A percentile compares a stretch with the other conserved stretches of the same genome.
These are phyloP conservation scores for Epinotia nisella DNA, from an alignment of 2,888 invertebrate species.

Conservation along the genomic window DNA sequence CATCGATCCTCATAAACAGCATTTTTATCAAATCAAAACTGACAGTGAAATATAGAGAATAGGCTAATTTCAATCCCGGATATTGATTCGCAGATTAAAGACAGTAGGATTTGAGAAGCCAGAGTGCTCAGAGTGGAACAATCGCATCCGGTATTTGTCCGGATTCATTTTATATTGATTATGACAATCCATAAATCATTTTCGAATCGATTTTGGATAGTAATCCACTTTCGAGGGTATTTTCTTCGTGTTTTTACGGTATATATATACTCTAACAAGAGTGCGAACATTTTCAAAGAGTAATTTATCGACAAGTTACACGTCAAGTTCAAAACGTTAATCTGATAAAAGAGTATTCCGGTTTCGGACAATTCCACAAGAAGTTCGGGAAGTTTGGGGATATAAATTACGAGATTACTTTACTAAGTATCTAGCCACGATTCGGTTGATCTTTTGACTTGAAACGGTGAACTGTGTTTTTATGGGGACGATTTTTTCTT, in stretches of 20 bases:
- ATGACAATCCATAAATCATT: slow-evolving; percentile 20
- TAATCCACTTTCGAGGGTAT: neutral
- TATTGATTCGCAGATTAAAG: slow-evolving; percentile 35
- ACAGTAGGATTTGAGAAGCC: neutral
- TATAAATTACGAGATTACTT: slow-evolving; percentile 36
- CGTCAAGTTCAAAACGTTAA: slow-evolving; percentile 21
- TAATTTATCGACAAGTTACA: neutral
- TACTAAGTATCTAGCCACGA: neutral
- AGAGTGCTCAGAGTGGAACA: slow-evolving; percentile 9
- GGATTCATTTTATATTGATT: slow-evolving; percentile 29
- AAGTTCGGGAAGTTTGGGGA: slow-evolving; percentile 25
- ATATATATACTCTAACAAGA: too few relatives aligned
- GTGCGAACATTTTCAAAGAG: neutral
- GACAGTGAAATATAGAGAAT: slow-evolving; percentile 6
- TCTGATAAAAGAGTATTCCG: slow-evolving; percentile 28
- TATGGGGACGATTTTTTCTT: too few relatives aligned
- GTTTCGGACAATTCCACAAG: slow-evolving; percentile 14
- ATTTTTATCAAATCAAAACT: neutral
- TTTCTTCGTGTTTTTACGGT: neutral
- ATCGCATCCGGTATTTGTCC: neutral
- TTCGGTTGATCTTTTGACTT: slow-evolving; percentile 4
- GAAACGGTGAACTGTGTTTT: neutral
- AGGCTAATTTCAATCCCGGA: slow-evolving; percentile 26
- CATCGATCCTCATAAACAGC: neutral
- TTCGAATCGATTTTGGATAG: neutral